These are phyloP conservation scores for Pelecanoides urinatrix DNA, from an alignment of 2,113 vertebrate genomes.

Conservation along the genomic window DNA sequence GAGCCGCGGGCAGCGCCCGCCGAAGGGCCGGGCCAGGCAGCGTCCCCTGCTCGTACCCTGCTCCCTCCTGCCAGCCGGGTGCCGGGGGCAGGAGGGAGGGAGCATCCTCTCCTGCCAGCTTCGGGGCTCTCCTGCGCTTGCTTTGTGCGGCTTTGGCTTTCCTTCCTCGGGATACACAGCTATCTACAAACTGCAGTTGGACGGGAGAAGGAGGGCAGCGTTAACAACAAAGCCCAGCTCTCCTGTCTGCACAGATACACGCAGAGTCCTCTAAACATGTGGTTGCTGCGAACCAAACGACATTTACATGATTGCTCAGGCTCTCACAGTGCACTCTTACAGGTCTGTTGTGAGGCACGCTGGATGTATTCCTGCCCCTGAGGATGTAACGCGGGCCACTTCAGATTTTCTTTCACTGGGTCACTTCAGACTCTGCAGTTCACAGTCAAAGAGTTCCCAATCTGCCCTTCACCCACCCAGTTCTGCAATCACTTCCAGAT, in stretches of 20 bases:
- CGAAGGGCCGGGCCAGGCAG: background rate
- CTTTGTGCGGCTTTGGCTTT: too few relatives aligned
- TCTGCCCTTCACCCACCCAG: background rate
- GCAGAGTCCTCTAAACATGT: rapidly evolving
- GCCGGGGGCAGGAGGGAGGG: rapidly evolving
- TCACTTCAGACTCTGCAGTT: background rate
- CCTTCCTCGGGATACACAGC: background rate
- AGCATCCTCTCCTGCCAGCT: background rate
- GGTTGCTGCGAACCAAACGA: background rate
- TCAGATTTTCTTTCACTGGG: background rate
- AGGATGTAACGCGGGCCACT: rapidly evolving
- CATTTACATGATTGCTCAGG: rapidly evolving
- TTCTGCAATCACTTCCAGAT: conserved; percentile 10
- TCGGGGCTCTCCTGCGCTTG: background rate
- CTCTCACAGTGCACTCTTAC: rapidly evolving
- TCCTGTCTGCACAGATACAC: rapidly evolving
- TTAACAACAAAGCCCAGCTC: background rate
- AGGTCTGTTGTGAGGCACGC: rapidly evolving
- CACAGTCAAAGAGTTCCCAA: background rate
- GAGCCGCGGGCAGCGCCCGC: background rate
- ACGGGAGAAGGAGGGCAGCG: background rate
- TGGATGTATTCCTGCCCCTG: background rate
- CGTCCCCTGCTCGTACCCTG: background rate
- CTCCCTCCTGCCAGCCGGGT: background rate
- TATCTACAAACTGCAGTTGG: background rate